Percentiles rank a stretch among this genome's conserved stretches.
Conservation (phyloP, 1,140 invertebrate species). For the Saccostrea echinata region DNA sequence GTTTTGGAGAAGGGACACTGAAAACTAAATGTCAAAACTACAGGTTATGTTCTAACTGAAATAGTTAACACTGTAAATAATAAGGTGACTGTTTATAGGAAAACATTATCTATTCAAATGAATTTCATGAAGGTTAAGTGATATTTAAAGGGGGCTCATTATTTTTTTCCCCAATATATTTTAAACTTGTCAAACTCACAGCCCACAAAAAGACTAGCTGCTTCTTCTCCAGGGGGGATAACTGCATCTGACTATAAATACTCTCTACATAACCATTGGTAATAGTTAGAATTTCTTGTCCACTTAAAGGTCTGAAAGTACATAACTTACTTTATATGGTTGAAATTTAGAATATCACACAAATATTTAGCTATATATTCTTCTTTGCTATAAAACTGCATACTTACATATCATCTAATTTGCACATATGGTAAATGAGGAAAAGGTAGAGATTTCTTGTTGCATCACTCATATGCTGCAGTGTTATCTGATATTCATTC, state of each 20-base stretch:
- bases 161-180: too few relatives aligned
- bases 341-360: background rate
- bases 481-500: background rate
- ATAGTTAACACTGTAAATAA: background rate
- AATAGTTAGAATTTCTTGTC: background rate
- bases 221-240: constrained; percentile 50
- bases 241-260: constrained; percentile 25
- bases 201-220: constrained; percentile 47
- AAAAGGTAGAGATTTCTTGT: constrained; percentile 42
- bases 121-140: too few relatives aligned
- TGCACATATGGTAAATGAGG: constrained; percentile 48
- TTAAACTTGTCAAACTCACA: constrained; percentile 20
- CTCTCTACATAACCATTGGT: background rate
- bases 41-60: background rate
- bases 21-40: background rate
- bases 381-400: background rate
- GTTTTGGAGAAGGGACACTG: constrained; percentile 25
- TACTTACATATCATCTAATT: constrained; percentile 52
- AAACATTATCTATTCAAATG: background rate
- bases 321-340: too few relatives aligned
- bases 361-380: background rate
- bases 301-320: constrained; percentile 41
- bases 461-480: constrained; percentile 27
- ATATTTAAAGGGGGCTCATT: too few relatives aligned
- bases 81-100: background rate